Evolutionary conservation across 2,888 invertebrate genomes (phyloP).

Genomic region (Drosophila lutescens): DNA sequence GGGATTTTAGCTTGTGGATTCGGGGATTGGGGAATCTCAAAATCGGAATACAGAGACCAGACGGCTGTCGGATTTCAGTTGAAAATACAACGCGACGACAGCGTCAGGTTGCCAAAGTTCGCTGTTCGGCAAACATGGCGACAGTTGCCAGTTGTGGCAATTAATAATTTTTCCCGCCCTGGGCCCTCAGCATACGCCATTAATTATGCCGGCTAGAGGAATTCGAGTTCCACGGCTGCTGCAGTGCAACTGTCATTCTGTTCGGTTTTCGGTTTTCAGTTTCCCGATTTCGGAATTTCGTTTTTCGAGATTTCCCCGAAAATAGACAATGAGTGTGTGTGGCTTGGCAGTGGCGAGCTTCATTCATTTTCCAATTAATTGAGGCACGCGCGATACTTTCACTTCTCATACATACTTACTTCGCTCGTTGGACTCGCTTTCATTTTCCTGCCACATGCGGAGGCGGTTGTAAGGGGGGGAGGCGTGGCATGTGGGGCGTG

Average conservation of each 20-base stretch:
- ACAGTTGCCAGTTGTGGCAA: slow-evolving; percentile 82
- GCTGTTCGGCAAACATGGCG: slow-evolving; percentile 71
- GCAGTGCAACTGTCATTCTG: slow-evolving; percentile 71
- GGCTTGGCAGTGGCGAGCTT: slow-evolving; percentile 41
- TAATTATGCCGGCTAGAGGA: slow-evolving; percentile 75
- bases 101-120: slow-evolving; percentile 52
- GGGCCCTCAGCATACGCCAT: slow-evolving; percentile 81
- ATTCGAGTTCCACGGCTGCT: slow-evolving; percentile 52
- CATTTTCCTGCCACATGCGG: slow-evolving; percentile 68
- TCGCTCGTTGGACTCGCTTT: slow-evolving; percentile 54
- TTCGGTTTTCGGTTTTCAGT: slow-evolving; percentile 28
- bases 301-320: slow-evolving; percentile 27
- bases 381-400: slow-evolving; percentile 80
- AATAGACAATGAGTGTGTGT: slow-evolving; percentile 67
- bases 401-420: slow-evolving; percentile 42
- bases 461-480: slow-evolving; percentile 18
- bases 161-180: slow-evolving; percentile 81
- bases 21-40: slow-evolving; percentile 12
- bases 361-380: slow-evolving; percentile 82
- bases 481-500: slow-evolving; percentile 65
- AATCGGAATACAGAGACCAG: slow-evolving; percentile 21
- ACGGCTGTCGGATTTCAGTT: slow-evolving; percentile 61
- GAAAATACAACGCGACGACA: slow-evolving; percentile 72
- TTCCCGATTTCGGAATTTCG: neutral
- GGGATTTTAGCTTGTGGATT: neutral